phyloP scores from a whole-genome alignment of 1,140 invertebrate genomes.

The Meloidogyne exigua region DNA sequence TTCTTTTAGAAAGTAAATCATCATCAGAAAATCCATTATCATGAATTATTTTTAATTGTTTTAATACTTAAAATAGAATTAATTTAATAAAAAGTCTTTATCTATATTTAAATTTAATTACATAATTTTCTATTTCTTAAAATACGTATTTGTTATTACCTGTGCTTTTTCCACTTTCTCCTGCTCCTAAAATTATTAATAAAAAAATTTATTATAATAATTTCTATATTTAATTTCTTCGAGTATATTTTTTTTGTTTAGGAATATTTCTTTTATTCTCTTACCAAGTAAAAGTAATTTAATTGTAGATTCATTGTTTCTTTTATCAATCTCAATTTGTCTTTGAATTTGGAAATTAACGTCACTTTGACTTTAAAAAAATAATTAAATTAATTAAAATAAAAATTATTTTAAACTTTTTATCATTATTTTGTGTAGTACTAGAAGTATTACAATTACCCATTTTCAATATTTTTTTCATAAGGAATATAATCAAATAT shows the following conservation, averaged over 20 bases:
- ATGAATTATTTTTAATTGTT: conserved; percentile 47
- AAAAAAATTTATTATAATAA: neutral
- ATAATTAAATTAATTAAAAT: conserved; percentile 4
- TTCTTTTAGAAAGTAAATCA: conserved; percentile 39
- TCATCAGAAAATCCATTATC: conserved; percentile 48
- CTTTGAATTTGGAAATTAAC: conserved; percentile 40
- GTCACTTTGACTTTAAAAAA: conserved; percentile 24
- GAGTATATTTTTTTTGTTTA: too few relatives aligned
- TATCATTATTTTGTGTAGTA: conserved; percentile 19
- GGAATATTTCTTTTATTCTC: neutral
- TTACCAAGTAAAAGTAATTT: conserved; percentile 49
- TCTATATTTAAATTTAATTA: too few relatives aligned
- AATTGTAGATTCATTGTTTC: conserved; percentile 48
- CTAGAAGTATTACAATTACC: conserved; percentile 18
- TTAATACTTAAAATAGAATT: neutral
- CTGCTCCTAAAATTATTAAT: conserved; percentile 36
- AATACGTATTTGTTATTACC: too few relatives aligned
- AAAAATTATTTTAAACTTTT: neutral
- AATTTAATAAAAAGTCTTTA: too few relatives aligned
- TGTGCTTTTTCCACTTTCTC: conserved; percentile 41
- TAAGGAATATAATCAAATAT: neutral
- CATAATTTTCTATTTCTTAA: too few relatives aligned
- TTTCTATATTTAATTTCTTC: too few relatives aligned
- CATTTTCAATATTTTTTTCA: conserved; percentile 30
- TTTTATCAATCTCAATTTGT: conserved; percentile 40